Conservation (phyloP, 2,113 vertebrate species). For the Excalfactoria chinensis region DNA sequence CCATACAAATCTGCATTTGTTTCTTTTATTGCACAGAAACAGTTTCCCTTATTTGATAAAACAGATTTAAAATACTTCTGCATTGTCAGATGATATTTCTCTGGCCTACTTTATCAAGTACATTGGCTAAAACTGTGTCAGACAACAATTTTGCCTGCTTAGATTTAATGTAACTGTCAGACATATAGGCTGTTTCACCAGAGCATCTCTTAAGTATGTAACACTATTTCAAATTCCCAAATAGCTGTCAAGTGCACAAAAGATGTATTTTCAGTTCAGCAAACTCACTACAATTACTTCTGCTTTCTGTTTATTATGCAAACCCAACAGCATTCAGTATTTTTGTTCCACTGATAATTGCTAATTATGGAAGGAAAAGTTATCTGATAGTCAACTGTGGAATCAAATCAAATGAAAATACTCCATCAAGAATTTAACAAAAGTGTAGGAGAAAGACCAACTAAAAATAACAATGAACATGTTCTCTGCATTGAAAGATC, state of each 20-base stretch:
- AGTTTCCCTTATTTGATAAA: constrained; percentile 36
- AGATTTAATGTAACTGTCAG: constrained; percentile 31
- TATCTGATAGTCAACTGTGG: constrained; percentile 52
- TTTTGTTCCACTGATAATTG: constrained; percentile 54
- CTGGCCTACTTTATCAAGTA: neutral
- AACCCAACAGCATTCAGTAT: constrained; percentile 28
- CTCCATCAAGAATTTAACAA: constrained; percentile 9
- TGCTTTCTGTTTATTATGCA: constrained; percentile 52
- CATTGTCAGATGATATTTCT: constrained; percentile 8
- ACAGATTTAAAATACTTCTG: constrained; percentile 27
- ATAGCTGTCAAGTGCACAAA: constrained; percentile 44
- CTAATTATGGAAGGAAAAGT: constrained; percentile 61
- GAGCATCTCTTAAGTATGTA: neutral
- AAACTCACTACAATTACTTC: constrained; percentile 47
- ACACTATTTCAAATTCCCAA: constrained; percentile 33
- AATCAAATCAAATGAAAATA: constrained; percentile 54
- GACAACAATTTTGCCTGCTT: constrained; percentile 11
- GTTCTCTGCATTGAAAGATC: constrained; percentile 50
- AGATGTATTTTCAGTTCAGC: constrained; percentile 38
- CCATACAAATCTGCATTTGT: constrained; percentile 19
- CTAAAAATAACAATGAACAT: constrained; percentile 66
- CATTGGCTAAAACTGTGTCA: constrained; percentile 5
- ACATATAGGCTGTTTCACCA: constrained; percentile 3
- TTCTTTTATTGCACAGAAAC: neutral
- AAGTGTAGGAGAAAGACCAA: constrained; percentile 13